phyloP scores from a whole-genome alignment of 2,888 invertebrate genomes.

The Athalia cordata region DNA sequence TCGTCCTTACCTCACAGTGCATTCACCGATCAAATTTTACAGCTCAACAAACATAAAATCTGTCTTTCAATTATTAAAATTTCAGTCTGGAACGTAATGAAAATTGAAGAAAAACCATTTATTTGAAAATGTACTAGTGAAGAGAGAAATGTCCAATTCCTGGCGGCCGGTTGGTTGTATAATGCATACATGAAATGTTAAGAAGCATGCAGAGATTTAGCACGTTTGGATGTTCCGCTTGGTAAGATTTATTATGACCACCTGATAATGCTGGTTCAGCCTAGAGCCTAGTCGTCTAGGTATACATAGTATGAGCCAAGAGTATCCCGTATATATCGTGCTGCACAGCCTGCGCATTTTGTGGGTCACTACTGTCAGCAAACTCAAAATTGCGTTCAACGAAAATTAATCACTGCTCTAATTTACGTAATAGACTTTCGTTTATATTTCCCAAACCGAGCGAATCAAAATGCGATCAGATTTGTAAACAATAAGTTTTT shows the following conservation, averaged over 20 bases:
- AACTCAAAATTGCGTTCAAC: slow-evolving; percentile 5
- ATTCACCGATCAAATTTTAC: too few relatives aligned
- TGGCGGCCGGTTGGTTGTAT: slow-evolving; percentile 22
- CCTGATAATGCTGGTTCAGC: slow-evolving; percentile 36
- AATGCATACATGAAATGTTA: neutral
- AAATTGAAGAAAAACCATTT: too few relatives aligned
- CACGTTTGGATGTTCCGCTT: slow-evolving; percentile 15
- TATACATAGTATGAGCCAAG: slow-evolving; percentile 25
- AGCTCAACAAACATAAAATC: too few relatives aligned
- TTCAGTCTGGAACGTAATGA: too few relatives aligned
- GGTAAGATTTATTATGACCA: slow-evolving; percentile 38
- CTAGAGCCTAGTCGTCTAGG: slow-evolving; percentile 15
- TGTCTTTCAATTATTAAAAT: too few relatives aligned
- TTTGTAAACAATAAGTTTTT: slow-evolving; percentile 13
- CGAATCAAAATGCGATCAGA: slow-evolving; percentile 9
- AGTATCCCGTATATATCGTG: neutral
- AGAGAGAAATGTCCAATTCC: neutral
- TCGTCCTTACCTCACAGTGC: too few relatives aligned
- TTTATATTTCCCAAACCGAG: slow-evolving; percentile 19
- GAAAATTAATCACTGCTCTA: slow-evolving; percentile 21
- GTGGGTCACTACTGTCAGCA: slow-evolving; percentile 26
- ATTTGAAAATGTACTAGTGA: neutral
- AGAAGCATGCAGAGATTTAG: too few relatives aligned
- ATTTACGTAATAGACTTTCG: slow-evolving; percentile 34
- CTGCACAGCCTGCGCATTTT: slow-evolving; percentile 4